Evolutionary conservation across 2,113 vertebrate genomes (phyloP).

Genomic region (Strix uralensis): DNA sequence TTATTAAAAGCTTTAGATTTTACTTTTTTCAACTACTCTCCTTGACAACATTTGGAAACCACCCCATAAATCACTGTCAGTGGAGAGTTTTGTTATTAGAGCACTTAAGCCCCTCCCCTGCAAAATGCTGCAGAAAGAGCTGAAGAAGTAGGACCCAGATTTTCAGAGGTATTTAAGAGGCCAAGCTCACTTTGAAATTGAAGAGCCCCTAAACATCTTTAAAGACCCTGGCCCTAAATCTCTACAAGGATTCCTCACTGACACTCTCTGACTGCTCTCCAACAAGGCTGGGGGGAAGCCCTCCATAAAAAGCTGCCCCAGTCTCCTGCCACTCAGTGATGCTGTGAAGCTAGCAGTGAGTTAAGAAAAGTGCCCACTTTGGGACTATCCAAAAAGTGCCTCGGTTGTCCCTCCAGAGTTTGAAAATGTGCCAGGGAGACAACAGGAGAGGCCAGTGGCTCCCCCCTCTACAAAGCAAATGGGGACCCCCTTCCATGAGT

Average conservation of each 20-base stretch:
- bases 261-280: neutral
- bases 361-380: neutral
- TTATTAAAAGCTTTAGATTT: constrained; percentile 8
- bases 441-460: neutral
- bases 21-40: neutral
- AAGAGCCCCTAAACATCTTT: neutral
- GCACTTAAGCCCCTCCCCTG: neutral
- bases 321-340: neutral
- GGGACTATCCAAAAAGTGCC: neutral
- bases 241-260: neutral
- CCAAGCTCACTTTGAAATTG: neutral
- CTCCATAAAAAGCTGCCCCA: neutral
- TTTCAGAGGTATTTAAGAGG: constrained; percentile 8
- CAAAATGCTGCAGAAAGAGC: neutral
- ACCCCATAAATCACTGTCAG: constrained; percentile 27
- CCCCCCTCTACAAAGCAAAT: neutral
- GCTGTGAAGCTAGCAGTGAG: neutral
- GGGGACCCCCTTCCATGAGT: neutral
- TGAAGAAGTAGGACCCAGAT: neutral
- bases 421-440: neutral
- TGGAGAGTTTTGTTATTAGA: neutral
- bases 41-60: neutral
- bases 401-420: fast-evolving
- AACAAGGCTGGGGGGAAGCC: neutral
- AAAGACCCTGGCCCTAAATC: neutral